A percentile compares a stretch with the other conserved stretches of the same genome.
Evolutionary conservation across 2,113 vertebrate species (phyloP).

Genomic region (Diglossa brunneiventris): DNA sequence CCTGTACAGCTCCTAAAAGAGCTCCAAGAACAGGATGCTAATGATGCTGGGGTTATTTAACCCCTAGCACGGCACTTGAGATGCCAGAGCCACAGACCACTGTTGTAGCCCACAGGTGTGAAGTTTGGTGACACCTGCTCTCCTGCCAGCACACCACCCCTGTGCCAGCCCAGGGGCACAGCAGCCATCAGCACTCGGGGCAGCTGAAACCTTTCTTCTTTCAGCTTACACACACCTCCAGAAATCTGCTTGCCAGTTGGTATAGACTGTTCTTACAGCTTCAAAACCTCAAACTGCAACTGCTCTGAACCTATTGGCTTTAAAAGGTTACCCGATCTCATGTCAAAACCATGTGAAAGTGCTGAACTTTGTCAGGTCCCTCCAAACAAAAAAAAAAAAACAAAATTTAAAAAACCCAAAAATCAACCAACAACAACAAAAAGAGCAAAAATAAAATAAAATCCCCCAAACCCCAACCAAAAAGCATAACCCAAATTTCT

Average conservation of each 20-base stretch:
- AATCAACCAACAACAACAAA: not conserved
- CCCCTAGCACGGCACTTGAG: not conserved
- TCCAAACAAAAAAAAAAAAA: not conserved
- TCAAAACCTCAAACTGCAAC: not conserved
- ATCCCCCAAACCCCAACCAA: not conserved
- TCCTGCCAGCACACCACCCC: not conserved
- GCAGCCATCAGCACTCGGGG: not conserved
- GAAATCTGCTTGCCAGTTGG: not conserved
- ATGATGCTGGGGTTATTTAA: rapidly evolving
- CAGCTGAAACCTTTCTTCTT: not conserved
- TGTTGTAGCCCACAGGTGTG: not conserved
- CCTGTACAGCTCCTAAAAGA: rapidly evolving
- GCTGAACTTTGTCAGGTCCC: not conserved
- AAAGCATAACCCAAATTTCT: not conserved
- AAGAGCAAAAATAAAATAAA: not conserved
- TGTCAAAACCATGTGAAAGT: not conserved
- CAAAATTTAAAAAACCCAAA: not conserved
- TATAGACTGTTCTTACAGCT: not conserved
- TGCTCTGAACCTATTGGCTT: not conserved
- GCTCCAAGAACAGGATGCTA: not conserved
- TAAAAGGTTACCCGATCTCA: not conserved
- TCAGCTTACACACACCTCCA: not conserved
- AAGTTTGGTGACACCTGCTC: not conserved
- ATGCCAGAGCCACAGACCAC: not conserved
- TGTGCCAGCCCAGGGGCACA: not conserved